A percentile compares a stretch with the other conserved stretches of the same genome.
Evolutionary conservation across 2,797 vertebrate genomes (phyloP).

Genomic region (Ctenopoma multispine): DNA sequence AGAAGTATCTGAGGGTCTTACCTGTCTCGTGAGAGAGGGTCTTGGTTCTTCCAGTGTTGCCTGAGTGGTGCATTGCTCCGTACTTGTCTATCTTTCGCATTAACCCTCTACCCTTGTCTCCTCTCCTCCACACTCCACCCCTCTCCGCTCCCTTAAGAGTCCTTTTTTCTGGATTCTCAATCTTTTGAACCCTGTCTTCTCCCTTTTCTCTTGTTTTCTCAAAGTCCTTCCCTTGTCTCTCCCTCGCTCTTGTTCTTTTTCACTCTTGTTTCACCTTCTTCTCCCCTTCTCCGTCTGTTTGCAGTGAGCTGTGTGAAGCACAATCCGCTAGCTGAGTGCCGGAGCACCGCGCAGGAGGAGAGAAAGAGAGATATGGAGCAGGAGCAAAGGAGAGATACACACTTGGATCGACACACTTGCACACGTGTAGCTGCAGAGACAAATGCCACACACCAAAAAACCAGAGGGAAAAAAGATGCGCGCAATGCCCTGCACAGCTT

Average conservation of each 20-base stretch:
- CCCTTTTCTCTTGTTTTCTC: slow-evolving; percentile 16
- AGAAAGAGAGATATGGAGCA: slow-evolving; percentile 33
- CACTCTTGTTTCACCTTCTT: slow-evolving; percentile 52
- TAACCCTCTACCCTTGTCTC: slow-evolving; percentile 74
- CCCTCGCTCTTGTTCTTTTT: slow-evolving; percentile 35
- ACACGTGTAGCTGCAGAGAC: slow-evolving; percentile 73
- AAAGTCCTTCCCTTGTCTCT: slow-evolving; percentile 57
- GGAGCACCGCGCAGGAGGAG: slow-evolving; percentile 56
- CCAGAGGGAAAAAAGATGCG: slow-evolving; percentile 40
- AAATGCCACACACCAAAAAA: slow-evolving; percentile 59
- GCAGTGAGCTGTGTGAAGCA: slow-evolving; percentile 57
- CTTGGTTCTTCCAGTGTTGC: slow-evolving; percentile 84
- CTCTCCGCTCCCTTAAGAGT: slow-evolving; percentile 74
- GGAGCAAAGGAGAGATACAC: slow-evolving; percentile 34
- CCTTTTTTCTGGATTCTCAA: slow-evolving; percentile 74
- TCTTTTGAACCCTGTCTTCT: slow-evolving; percentile 57
- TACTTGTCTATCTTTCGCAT: slow-evolving; percentile 73
- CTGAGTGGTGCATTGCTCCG: slow-evolving; percentile 86
- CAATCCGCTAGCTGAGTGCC: slow-evolving; percentile 72
- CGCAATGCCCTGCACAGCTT: slow-evolving; percentile 47
- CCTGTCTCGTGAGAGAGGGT: slow-evolving; percentile 86
- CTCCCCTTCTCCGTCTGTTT: slow-evolving; percentile 58
- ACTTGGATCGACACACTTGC: slow-evolving; percentile 55
- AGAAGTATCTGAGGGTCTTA: slow-evolving; percentile 73
- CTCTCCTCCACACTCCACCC: slow-evolving; percentile 74